Evolutionary conservation across 2,113 vertebrate genomes (phyloP).

Genomic region (Podarcis muralis): DNA sequence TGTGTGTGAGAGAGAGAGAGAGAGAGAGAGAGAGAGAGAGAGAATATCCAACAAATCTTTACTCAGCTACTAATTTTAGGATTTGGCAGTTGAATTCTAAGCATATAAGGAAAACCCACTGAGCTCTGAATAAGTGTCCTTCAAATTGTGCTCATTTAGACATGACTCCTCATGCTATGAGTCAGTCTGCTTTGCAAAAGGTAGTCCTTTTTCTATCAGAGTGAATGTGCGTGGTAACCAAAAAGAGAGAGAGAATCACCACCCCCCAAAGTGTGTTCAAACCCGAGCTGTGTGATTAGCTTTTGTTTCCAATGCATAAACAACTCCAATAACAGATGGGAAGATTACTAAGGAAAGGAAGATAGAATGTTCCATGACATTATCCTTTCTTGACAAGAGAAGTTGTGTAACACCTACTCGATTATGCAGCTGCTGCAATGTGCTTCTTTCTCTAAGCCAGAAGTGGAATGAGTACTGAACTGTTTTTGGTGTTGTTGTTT

Average conservation of each 20-base stretch:
- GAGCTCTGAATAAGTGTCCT: neutral
- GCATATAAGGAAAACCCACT: neutral
- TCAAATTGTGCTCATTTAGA: neutral
- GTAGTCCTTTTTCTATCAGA: neutral
- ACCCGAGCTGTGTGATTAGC: slow-evolving; percentile 46
- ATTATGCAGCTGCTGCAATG: neutral
- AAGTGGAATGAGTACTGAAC: slow-evolving; percentile 37
- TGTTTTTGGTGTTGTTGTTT: neutral
- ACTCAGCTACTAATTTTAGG: neutral
- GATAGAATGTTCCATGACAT: slow-evolving; percentile 49
- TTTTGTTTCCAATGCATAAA: slow-evolving; percentile 48
- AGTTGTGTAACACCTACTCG: slow-evolving; percentile 44
- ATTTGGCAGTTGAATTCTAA: neutral
- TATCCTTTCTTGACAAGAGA: slow-evolving; percentile 40
- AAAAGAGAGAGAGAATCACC: no score
- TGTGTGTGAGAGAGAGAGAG: no score
- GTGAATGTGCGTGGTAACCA: slow-evolving; percentile 4
- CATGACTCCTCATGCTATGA: neutral
- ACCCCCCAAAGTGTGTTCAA: neutral
- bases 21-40: no score
- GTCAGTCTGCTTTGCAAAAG: neutral
- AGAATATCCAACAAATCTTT: neutral
- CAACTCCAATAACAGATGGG: slow-evolving; percentile 49
- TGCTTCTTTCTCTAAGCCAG: slow-evolving; percentile 43
- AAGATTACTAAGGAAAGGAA: slow-evolving; percentile 50